These are phyloP conservation scores for Ictalurus furcatus DNA, from an alignment of 2,113 vertebrate species.

Conservation along the genomic window DNA sequence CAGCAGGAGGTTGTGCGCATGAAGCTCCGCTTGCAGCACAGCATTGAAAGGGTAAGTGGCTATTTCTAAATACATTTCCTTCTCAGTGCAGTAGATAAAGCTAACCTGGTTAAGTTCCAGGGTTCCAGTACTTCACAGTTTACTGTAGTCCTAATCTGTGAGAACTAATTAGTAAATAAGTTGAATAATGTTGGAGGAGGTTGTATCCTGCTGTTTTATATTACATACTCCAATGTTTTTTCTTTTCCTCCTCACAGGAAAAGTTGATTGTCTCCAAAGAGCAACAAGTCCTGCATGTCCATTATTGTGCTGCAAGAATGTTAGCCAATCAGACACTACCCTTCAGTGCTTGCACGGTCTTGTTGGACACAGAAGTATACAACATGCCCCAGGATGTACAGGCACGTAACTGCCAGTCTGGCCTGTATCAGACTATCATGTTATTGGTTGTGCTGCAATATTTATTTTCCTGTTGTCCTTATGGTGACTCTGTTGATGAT, in stretches of 20 bases:
- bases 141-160: not conserved
- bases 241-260: slow-evolving; percentile 74
- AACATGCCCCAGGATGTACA: slow-evolving; percentile 95
- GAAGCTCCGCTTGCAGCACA: slow-evolving; percentile 96
- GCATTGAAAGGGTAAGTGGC: slow-evolving; percentile 89
- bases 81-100: not conserved
- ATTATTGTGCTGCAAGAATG: slow-evolving; percentile 94
- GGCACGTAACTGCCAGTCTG: slow-evolving; percentile 64
- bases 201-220: not conserved
- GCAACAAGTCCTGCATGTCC: slow-evolving; percentile 95
- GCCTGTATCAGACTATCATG: not conserved
- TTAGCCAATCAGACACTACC: slow-evolving; percentile 96
- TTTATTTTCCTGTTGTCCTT: too few relatives aligned
- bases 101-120: not conserved
- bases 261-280: slow-evolving; percentile 98
- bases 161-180: not conserved
- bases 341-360: slow-evolving; percentile 95
- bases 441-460: not conserved
- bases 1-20: slow-evolving; percentile 96
- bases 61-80: not conserved
- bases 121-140: slow-evolving; percentile 73
- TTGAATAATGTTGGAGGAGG: not conserved
- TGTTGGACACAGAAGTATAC: slow-evolving; percentile 96
- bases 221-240: too few relatives aligned
- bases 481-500: not conserved